Evolutionary conservation across 53 echinoderm and acorn worm genomes (phyloP).

Genomic region (Patiria pectinifera): DNA sequence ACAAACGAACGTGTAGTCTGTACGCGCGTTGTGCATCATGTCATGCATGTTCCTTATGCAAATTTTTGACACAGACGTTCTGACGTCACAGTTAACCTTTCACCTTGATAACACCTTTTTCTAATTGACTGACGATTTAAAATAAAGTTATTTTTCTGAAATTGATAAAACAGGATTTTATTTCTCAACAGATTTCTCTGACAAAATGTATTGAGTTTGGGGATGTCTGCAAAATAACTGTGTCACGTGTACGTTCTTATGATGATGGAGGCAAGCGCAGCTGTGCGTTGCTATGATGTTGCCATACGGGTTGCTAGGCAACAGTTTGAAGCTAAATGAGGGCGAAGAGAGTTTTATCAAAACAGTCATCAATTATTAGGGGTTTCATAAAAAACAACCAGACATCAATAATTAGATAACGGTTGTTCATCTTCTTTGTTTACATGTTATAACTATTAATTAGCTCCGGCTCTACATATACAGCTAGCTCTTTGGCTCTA

Average conservation of each 20-base stretch:
- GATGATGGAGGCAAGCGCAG: neutral
- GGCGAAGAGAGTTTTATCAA: neutral
- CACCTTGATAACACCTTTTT: neutral
- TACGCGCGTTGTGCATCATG: neutral
- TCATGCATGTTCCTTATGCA: conserved; percentile 5
- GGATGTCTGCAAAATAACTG: too few species aligned
- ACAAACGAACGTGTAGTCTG: neutral
- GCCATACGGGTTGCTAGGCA: conserved; percentile 24
- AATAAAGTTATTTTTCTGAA: neutral
- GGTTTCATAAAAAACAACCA: too few species aligned
- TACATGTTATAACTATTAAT: too few species aligned
- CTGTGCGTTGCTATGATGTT: conserved; percentile 13
- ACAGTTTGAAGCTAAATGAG: neutral
- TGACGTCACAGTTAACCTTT: conserved; percentile 50
- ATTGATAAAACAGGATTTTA: too few species aligned
- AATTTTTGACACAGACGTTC: conserved; percentile 37
- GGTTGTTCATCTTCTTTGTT: too few species aligned
- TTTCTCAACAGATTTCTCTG: neutral
- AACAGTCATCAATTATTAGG: too few species aligned
- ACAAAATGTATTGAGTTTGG: too few species aligned
- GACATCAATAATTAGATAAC: too few species aligned
- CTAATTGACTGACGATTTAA: neutral
- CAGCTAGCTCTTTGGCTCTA: too few species aligned
- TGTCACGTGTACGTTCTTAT: neutral
- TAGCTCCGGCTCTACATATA: too few species aligned